Evolutionary conservation across 2,113 vertebrate species (phyloP).

Genomic region (Dicaeum eximium): DNA sequence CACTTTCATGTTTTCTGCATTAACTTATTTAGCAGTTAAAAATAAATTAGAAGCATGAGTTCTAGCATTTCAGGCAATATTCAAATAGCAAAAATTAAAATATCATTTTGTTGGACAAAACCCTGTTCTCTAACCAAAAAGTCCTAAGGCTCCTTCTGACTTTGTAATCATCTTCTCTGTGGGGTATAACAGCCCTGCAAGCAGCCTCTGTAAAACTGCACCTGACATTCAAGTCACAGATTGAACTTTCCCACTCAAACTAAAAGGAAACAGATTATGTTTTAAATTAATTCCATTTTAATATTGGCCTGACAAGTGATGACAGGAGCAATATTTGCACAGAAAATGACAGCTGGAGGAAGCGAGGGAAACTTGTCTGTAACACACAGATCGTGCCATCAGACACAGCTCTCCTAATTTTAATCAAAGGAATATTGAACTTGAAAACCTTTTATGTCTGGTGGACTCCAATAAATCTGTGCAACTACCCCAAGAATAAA

Average conservation of each 20-base stretch:
- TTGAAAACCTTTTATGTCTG: neutral
- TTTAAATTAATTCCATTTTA: constrained; percentile 44
- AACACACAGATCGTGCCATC: neutral
- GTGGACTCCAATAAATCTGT: neutral
- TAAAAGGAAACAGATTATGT: constrained; percentile 3
- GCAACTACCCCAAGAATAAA: neutral
- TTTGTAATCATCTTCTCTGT: constrained; percentile 55
- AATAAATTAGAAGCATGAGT: neutral
- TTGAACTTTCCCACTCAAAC: constrained; percentile 40
- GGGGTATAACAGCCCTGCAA: neutral
- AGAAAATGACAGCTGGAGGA: neutral
- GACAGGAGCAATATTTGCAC: neutral
- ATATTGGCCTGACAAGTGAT: neutral
- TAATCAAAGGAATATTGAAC: neutral
- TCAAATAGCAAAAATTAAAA: constrained; percentile 43
- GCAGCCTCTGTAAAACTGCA: constrained; percentile 13
- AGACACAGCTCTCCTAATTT: neutral
- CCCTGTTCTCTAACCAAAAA: neutral
- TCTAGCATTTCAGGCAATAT: constrained; percentile 10
- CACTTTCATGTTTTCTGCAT: neutral
- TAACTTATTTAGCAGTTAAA: neutral
- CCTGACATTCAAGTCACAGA: constrained; percentile 29
- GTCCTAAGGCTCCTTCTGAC: constrained; percentile 34
- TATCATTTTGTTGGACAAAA: constrained; percentile 41
- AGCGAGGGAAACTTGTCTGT: neutral